Conservation (phyloP, 2,797 vertebrate genomes). For the Enteromius anoplus region DNA sequence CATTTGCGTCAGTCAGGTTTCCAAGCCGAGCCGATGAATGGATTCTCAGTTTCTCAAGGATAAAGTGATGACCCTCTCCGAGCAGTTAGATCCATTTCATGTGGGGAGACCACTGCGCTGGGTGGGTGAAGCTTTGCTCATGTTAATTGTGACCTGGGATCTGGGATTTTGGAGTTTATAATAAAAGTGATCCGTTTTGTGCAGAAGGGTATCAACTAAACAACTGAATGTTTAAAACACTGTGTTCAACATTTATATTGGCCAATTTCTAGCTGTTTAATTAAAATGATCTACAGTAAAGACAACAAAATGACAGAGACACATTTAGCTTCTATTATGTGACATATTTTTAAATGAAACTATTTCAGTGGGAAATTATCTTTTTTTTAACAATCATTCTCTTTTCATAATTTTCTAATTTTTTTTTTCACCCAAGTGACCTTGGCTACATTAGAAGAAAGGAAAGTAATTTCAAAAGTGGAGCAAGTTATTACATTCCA, state of each 20-base stretch:
- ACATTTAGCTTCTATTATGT: not conserved
- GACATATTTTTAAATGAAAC: not conserved
- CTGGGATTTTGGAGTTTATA: conserved; percentile 63
- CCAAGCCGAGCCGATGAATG: conserved; percentile 80
- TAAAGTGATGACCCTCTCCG: conserved; percentile 83
- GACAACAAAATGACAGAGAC: not conserved
- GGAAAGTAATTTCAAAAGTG: not conserved
- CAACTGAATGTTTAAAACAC: conserved; percentile 25
- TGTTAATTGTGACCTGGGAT: conserved; percentile 69
- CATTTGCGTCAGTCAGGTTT: conserved; percentile 86
- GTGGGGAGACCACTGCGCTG: conserved; percentile 71
- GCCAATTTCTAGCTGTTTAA: conserved; percentile 1
- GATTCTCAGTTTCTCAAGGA: conserved; percentile 87
- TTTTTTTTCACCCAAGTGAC: not conserved
- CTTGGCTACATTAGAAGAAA: not conserved
- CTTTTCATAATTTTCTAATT: not conserved
- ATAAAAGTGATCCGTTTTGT: conserved; percentile 58
- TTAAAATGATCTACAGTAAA: conserved; percentile 1
- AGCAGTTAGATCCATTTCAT: conserved; percentile 82
- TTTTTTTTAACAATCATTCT: not conserved
- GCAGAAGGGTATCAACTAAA: not conserved
- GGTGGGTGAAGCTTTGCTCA: conserved; percentile 72
- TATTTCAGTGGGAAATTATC: not conserved
- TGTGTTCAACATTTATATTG: not conserved
- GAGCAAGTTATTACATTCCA: not conserved